phyloP scores from a whole-genome alignment of 35 echinoderm and acorn worm species.

The Strongylocentrotus purpuratus region DNA sequence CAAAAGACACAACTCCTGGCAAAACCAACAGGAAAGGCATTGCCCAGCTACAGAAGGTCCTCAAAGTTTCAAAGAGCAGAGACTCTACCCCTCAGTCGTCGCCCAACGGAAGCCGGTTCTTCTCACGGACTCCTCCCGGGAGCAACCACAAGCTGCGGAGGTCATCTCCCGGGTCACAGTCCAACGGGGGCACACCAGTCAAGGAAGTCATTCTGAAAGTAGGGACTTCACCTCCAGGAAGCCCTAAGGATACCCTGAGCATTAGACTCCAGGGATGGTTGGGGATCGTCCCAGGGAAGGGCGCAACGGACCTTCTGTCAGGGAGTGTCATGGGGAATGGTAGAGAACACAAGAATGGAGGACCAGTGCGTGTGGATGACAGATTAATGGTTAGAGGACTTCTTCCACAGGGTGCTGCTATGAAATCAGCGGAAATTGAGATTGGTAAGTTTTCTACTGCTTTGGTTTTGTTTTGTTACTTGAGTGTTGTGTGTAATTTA shows the following conservation, averaged over 20 bases:
- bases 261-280: slow-evolving; percentile 57
- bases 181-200: not conserved
- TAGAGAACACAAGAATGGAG: slow-evolving; percentile 51
- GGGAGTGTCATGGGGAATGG: slow-evolving; percentile 4
- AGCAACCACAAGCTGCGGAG: slow-evolving; percentile 23
- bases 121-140: slow-evolving; percentile 19
- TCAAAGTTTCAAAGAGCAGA: slow-evolving; percentile 37
- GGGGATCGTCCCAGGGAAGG: slow-evolving; percentile 62
- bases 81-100: slow-evolving; percentile 37
- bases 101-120: slow-evolving; percentile 21
- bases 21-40: slow-evolving; percentile 36
- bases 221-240: not conserved
- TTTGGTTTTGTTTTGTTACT: no score
- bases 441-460: slow-evolving; percentile 57
- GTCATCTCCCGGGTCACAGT: not conserved
- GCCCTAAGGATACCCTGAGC: not conserved
- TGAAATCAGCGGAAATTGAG: slow-evolving; percentile 76
- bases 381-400: slow-evolving; percentile 59
- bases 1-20: not conserved
- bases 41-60: slow-evolving; percentile 34
- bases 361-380: slow-evolving; percentile 33
- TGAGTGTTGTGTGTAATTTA: no score
- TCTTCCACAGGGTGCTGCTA: slow-evolving; percentile 61
- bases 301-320: not conserved
- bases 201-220: slow-evolving; percentile 61